Conservation (phyloP, 1,140 invertebrate species). For the Rhagoletis pomonella region DNA sequence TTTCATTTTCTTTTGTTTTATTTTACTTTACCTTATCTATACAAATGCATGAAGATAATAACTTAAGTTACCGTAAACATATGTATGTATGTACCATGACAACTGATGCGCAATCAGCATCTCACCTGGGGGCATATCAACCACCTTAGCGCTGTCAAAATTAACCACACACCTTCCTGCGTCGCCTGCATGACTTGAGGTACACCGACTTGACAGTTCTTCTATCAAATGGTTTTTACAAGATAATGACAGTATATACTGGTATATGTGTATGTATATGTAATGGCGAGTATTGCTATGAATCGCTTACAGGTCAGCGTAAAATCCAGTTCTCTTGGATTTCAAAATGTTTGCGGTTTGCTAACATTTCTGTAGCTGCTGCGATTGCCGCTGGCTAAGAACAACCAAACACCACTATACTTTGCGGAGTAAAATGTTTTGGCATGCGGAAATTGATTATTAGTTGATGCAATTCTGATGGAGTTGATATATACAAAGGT, state of each 20-base stretch:
- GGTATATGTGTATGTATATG: background rate
- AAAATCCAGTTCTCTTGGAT: background rate
- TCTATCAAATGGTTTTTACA: background rate
- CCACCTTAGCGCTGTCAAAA: too few relatives aligned
- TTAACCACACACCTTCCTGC: too few relatives aligned
- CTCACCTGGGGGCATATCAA: background rate
- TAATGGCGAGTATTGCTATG: background rate
- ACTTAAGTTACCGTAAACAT: too few relatives aligned
- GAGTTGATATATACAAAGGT: too few relatives aligned
- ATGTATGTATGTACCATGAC: too few relatives aligned
- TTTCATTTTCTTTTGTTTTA: too few relatives aligned
- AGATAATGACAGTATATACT: background rate
- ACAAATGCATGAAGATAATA: too few relatives aligned
- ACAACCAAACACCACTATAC: background rate
- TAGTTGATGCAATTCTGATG: background rate
- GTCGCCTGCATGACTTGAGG: background rate
- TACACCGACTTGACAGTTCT: background rate
- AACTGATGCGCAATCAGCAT: background rate
- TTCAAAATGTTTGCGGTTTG: background rate
- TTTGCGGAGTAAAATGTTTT: background rate
- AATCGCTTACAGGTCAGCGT: background rate
- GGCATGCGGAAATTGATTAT: background rate
- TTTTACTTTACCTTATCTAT: too few relatives aligned
- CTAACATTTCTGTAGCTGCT: background rate
- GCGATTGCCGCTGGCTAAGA: background rate